Percentiles rank a stretch among this genome's conserved stretches.
phyloP scores from a whole-genome alignment of 1,140 invertebrate genomes.

The Eriosoma lanigerum region DNA sequence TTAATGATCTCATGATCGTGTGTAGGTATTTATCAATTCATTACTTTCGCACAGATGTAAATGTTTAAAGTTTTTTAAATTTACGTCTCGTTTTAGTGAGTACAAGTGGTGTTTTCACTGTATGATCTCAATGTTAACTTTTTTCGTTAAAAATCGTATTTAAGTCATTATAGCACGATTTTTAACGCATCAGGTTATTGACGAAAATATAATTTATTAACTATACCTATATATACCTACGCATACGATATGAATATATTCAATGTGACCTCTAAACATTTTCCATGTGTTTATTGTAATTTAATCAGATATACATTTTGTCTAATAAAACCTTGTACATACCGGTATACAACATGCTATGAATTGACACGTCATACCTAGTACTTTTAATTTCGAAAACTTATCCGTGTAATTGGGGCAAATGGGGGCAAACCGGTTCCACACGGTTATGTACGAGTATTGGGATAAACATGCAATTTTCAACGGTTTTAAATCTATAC shows the following conservation, averaged over 20 bases:
- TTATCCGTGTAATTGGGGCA: background rate
- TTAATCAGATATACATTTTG: background rate
- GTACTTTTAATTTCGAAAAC: background rate
- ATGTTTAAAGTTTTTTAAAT: too few species aligned
- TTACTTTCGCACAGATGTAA: too few species aligned
- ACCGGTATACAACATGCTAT: background rate
- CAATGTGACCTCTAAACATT: background rate
- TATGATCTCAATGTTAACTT: background rate
- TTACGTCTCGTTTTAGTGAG: too few species aligned
- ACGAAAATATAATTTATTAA: background rate
- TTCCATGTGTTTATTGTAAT: background rate
- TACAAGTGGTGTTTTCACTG: too few species aligned
- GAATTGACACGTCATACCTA: background rate
- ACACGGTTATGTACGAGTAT: background rate
- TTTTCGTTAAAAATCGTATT: constrained; percentile 31
- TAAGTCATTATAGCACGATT: constrained; percentile 15
- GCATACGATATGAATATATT: too few species aligned
- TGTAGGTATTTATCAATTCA: too few species aligned
- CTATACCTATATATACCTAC: too few species aligned
- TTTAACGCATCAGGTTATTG: constrained; percentile 17
- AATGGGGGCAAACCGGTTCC: constrained; percentile 14
- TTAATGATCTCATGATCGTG: too few species aligned
- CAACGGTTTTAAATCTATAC: background rate
- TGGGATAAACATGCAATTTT: background rate
- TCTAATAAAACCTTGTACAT: background rate